Evolutionary conservation across 92 coral and sea anemone genomes (phyloP), one percentile per base, ranked within the genome.

Genomic region (Muricea muricata): DNA sequence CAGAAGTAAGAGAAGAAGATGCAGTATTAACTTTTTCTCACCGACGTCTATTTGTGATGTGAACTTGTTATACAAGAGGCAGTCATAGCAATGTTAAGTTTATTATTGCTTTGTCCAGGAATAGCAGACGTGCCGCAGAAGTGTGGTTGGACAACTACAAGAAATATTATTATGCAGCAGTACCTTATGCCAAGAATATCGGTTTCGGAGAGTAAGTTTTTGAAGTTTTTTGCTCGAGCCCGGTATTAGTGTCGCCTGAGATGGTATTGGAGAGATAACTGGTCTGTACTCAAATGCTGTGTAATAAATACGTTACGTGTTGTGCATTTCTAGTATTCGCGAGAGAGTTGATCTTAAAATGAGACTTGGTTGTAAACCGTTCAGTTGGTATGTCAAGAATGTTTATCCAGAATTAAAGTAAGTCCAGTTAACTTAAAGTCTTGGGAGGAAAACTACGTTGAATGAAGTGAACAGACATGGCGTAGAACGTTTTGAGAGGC

Each of bases 141-240:
- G 97, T 96, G 23, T 96, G 98, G 98, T 90, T 96, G 91, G 98
- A 96, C 79, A 94, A 92, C 0, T 96, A 96, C 71, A 95, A 95
- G 81, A 90, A 86, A 78, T 95, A 71, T 70, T 96, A 96, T 75
- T 96, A 96, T 83, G 99, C 99, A 32, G 99, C 95, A 30, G 99
- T 96, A 31, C 99, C 99, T 11, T 93, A 96, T 83, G 99, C 99
- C 24, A 93, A 86, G 86, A 96, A 96, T 45, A 89, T 95, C 3
- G 93, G 94, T 39, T 93, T 70, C 90, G 98, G 99, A 89, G 91
- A 93, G 99, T 93, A 86, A 90, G 99, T 92, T 11, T 26, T 25
- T 32, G 31, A 32, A 33, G 23, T 71, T 1, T 24, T 30, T 24
- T n/a, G 9, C 14, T 42, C n/a, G n/a, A n/a, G n/a, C n/a, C n/a